A percentile compares a stretch with the other conserved stretches of the same genome.
These are phyloP conservation scores for Metopia argyrocephala DNA, from an alignment of 2,888 invertebrate genomes.

Conservation along the genomic window DNA sequence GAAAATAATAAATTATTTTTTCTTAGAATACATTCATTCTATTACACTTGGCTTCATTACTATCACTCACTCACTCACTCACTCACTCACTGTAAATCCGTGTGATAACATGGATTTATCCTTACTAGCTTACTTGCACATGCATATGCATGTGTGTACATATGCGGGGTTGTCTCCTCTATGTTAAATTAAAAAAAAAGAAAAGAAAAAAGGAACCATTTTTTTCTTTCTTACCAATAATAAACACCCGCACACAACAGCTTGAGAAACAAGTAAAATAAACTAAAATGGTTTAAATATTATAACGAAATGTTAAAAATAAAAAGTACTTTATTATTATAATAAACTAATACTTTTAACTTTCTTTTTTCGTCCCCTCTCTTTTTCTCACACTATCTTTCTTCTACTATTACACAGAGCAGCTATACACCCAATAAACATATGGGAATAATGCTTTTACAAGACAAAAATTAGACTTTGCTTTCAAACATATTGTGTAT, in stretches of 20 bases:
- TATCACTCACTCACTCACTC: not conserved
- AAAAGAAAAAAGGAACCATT: no score
- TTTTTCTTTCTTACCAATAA: slow-evolving; percentile 9
- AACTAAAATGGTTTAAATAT: slow-evolving; percentile 56
- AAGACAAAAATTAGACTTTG: no score
- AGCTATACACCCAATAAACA: slow-evolving; percentile 25
- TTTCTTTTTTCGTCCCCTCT: not conserved
- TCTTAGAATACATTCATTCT: slow-evolving; percentile 42
- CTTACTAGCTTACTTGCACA: not conserved
- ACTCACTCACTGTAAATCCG: not conserved
- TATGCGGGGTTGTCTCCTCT: no score
- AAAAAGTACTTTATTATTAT: slow-evolving; percentile 33
- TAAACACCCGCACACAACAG: slow-evolving; percentile 57
- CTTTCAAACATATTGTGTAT: not conserved
- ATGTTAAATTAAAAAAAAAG: no score
- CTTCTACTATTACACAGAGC: not conserved
- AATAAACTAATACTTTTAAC: slow-evolving; percentile 22
- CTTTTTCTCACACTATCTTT: not conserved
- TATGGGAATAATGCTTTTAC: no score
- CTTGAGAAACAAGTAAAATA: slow-evolving; percentile 59
- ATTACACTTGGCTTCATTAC: slow-evolving; percentile 46
- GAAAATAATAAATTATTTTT: slow-evolving; percentile 48
- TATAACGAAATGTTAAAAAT: slow-evolving; percentile 40
- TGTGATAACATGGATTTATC: not conserved
- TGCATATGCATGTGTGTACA: not conserved